Evolutionary conservation across 2,797 vertebrate species (phyloP).

Genomic region (Dendrocincla fuliginosa): DNA sequence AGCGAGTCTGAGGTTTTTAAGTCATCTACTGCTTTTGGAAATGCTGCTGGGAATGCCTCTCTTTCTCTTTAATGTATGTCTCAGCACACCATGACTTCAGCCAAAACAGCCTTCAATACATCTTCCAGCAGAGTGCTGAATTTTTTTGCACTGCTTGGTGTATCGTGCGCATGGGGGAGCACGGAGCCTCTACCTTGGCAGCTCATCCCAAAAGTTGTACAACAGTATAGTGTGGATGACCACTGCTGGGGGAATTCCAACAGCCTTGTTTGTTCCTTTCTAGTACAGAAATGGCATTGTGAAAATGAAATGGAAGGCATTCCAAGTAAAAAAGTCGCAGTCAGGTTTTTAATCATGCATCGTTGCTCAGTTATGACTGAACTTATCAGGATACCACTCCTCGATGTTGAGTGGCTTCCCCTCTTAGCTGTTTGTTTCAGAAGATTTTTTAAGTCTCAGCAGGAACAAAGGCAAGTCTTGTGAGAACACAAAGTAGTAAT

Average conservation of each 20-base stretch:
- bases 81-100: background rate
- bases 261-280: background rate
- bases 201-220: background rate
- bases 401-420: background rate
- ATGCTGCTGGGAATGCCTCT: background rate
- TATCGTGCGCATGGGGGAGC: background rate
- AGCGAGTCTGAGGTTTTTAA: background rate
- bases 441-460: background rate
- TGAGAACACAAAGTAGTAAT: background rate
- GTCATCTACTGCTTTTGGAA: background rate
- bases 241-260: background rate
- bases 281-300: background rate
- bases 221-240: background rate
- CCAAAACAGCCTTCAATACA: background rate
- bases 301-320: background rate
- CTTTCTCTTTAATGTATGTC: background rate
- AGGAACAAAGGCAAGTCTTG: background rate
- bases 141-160: background rate
- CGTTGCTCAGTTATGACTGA: background rate
- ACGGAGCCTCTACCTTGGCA: background rate
- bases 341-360: background rate
- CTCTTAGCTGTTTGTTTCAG: background rate
- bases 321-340: background rate
- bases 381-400: background rate
- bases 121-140: background rate